Evolutionary conservation across 2,797 vertebrate genomes (phyloP).

Genomic region (Parauchenoglanis punctatus): DNA sequence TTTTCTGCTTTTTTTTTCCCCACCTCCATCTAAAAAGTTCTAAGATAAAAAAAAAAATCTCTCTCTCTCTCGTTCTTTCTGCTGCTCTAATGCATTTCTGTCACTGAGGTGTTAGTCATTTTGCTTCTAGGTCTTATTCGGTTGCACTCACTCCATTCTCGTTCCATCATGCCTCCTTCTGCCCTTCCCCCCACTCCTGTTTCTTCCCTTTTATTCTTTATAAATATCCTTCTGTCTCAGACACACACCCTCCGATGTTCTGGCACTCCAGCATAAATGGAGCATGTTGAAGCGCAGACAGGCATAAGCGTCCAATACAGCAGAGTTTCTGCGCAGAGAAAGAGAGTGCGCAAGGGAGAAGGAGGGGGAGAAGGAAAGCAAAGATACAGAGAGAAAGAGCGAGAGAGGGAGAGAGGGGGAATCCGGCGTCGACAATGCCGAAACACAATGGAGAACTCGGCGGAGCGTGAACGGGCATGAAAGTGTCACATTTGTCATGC

Average conservation of each 20-base stretch:
- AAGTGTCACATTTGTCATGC: constrained; percentile 83
- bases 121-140: constrained; percentile 55
- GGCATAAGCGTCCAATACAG: constrained; percentile 82
- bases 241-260: constrained; percentile 27
- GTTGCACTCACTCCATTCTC: constrained; percentile 56
- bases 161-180: background rate
- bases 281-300: constrained; percentile 84
- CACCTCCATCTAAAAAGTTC: constrained; percentile 13
- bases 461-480: constrained; percentile 74
- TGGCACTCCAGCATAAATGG: constrained; percentile 67
- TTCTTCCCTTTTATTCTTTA: constrained; percentile 8
- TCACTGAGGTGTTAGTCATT: constrained; percentile 37
- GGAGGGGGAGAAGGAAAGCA: constrained; percentile 9
- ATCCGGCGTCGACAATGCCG: constrained; percentile 77
- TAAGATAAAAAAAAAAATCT: no score
- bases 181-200: constrained; percentile 18
- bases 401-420: constrained; percentile 45
- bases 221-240: constrained; percentile 31
- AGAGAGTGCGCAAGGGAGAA: background rate
- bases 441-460: constrained; percentile 73
- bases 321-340: constrained; percentile 66
- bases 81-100: constrained; percentile 66
- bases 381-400: constrained; percentile 11
- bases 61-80: constrained; percentile 21
- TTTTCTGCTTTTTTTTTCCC: background rate